Base-by-base conservation (phyloP, 53 echinoderm and acorn worm genomes). In the Stichopus horrens region DNA sequence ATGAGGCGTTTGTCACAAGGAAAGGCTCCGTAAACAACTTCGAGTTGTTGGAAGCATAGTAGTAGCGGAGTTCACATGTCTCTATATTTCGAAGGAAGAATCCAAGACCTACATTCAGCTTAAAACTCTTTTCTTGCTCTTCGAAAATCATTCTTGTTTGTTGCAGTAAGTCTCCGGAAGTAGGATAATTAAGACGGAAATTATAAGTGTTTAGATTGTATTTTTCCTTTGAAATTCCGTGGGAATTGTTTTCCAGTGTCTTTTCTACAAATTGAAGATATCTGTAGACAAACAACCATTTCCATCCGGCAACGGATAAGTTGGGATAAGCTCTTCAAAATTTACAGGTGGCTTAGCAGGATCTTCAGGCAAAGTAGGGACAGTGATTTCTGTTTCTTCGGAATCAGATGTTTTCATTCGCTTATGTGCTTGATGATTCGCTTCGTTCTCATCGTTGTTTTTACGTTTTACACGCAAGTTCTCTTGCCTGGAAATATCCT, bases 31-130 rank as follows among this genome's bases (percentile, higher is more conserved):
- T 23, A 74, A 58, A 87, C 23, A 89, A 71, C 6, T 73, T 76
- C 20, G 89, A 67, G 76, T 93, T 91, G 75, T 89, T 89, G 13
- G 77, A 79, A 4, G 91, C 63, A 65, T 91, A 89, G 53, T 86
- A 86, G 56, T 86, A 93, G 22, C 89, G 82, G 5, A 84, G 74
- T 54, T 93, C 90, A 23, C 89, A 88, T 9, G 89, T 93, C 18
- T 77, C 86, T 22, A 60, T 74, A 86, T 93, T 88, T 58, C 78
- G 73, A 14, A 93, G 74, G 14, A 93, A 57, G 58, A 93, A 86
- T 4, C 93, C 91, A 8, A 74, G 86, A 7, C 91, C 88, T 4
- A 89, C 59, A 37, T 91, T 93, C 5, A 93, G 53, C 58, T 93
- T 93, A 7, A 88, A 88, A 57, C 21, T 56, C 18, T 23, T 75